A percentile compares a stretch with the other conserved stretches of the same genome.
Conservation (phyloP, 2,113 vertebrate genomes). For the Scalopus aquaticus region DNA sequence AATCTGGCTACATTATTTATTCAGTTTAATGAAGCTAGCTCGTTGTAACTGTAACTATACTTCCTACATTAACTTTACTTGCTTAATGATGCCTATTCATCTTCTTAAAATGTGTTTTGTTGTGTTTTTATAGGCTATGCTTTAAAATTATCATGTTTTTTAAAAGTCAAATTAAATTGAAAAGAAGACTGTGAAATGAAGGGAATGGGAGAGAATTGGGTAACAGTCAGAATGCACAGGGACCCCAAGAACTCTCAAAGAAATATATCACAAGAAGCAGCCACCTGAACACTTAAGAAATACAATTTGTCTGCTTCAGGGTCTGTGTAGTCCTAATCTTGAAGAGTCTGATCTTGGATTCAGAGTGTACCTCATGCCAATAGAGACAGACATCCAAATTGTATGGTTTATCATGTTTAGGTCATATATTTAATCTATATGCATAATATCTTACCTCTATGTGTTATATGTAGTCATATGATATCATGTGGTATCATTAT, state of each 20-base stretch:
- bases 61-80: constrained; percentile 71
- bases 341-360: neutral
- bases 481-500: neutral
- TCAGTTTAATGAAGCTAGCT: constrained; percentile 71
- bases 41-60: constrained; percentile 72
- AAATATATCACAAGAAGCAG: neutral
- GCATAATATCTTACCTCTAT: neutral
- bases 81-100: constrained; percentile 71
- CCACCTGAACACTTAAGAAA: neutral
- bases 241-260: neutral
- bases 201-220: neutral
- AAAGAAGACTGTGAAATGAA: constrained; percentile 47
- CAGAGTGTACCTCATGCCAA: neutral
- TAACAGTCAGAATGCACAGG: neutral
- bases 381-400: neutral
- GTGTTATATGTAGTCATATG: neutral
- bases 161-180: constrained; percentile 55
- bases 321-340: neutral
- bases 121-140: constrained; percentile 57
- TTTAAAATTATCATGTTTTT: constrained; percentile 55
- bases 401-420: neutral
- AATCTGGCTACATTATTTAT: constrained; percentile 57
- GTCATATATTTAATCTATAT: neutral
- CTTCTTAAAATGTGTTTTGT: constrained; percentile 61
- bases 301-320: fast-evolving